phyloP scores from a whole-genome alignment of 2,113 vertebrate species.

The Tringa solitaria region DNA sequence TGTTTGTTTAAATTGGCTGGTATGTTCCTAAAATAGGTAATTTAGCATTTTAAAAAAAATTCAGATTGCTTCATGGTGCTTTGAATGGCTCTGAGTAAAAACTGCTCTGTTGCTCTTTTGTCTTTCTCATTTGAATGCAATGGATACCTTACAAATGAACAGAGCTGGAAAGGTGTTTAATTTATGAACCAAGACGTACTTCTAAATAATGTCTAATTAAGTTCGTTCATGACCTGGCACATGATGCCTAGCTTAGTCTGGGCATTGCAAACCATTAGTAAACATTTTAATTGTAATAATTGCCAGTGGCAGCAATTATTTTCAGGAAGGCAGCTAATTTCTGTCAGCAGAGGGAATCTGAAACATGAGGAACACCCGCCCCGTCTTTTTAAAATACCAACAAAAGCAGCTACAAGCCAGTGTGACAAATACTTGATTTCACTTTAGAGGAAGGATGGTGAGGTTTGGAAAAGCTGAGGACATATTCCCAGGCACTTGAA shows the following conservation, averaged over 20 bases:
- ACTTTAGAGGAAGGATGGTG: rapidly evolving
- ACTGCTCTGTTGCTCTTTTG: background rate
- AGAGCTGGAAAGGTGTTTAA: constrained; percentile 22
- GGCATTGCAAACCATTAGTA: background rate
- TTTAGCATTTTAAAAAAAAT: background rate
- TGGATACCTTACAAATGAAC: background rate
- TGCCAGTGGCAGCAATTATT: constrained; percentile 24
- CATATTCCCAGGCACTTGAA: background rate
- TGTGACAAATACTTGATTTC: background rate
- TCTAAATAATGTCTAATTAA: constrained; percentile 38
- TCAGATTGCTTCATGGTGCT: background rate
- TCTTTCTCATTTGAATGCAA: constrained; percentile 16
- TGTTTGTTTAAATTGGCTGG: background rate
- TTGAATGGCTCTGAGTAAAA: background rate
- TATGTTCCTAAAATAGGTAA: background rate
- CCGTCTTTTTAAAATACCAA: background rate
- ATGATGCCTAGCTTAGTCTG: background rate
- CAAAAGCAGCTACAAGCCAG: background rate
- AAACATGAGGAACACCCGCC: rapidly evolving
- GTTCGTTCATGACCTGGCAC: background rate
- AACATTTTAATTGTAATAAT: constrained; percentile 37
- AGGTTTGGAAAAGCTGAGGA: background rate
- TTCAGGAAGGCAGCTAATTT: background rate
- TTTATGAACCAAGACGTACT: constrained; percentile 22
- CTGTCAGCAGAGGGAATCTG: background rate